Percentiles rank a stretch among this genome's conserved stretches.
Evolutionary conservation across 2,888 invertebrate species (phyloP).

Genomic region (Metacarcinus magister): DNA sequence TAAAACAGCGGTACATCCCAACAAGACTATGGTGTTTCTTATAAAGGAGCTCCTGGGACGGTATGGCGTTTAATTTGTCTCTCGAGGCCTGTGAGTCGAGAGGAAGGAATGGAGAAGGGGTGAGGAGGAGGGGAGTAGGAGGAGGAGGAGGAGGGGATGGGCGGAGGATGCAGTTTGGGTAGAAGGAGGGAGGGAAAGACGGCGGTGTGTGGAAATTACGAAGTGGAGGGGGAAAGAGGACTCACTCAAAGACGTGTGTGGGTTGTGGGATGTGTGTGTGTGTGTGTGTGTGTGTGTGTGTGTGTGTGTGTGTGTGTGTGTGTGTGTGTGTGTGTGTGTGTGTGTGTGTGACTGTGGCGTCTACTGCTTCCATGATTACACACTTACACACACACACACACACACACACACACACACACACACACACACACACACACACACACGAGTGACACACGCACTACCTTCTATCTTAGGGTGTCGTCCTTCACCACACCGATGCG

Average conservation of each 20-base stretch:
- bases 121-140: background rate
- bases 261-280: background rate
- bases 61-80: constrained; percentile 7
- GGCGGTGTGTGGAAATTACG: background rate
- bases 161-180: background rate
- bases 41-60: background rate
- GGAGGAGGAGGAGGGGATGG: background rate
- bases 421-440: too few relatives aligned
- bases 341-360: background rate
- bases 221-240: background rate
- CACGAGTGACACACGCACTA: too few relatives aligned
- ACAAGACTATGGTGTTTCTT: background rate
- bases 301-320: too few relatives aligned
- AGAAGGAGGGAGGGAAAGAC: background rate
- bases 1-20: background rate
- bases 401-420: too few relatives aligned
- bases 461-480: background rate
- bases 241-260: background rate
- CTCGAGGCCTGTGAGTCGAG: constrained; percentile 13
- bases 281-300: too few relatives aligned
- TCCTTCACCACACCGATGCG: background rate
- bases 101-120: background rate
- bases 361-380: background rate
- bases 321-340: too few relatives aligned
- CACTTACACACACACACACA: too few relatives aligned